Percentiles rank a stretch among this genome's conserved stretches.
Conservation (phyloP, 1,140 invertebrate species). For the Amphibalanus amphitrite region DNA sequence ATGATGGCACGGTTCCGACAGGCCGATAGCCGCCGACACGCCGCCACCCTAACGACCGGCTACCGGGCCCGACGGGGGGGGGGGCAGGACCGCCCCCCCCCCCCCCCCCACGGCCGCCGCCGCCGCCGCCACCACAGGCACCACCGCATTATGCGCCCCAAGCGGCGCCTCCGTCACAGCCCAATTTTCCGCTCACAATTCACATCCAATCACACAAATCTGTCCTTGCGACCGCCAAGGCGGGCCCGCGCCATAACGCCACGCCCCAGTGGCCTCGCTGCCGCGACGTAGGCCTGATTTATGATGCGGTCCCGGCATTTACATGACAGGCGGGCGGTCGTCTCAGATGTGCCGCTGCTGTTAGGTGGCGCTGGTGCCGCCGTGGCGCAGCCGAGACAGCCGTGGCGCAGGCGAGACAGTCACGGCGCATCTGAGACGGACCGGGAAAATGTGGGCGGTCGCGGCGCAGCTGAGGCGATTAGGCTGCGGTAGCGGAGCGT, state of each 20-base stretch:
- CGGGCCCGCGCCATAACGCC: background rate
- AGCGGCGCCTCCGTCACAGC: background rate
- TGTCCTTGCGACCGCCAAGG: background rate
- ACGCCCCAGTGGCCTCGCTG: background rate
- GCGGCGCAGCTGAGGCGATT: no score
- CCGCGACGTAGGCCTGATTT: background rate
- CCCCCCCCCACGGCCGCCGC: background rate
- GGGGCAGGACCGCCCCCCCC: no score
- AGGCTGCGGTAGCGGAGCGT: no score
- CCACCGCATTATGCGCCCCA: background rate
- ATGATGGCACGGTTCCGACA: no score
- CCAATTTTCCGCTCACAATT: background rate
- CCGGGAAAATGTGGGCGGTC: no score
- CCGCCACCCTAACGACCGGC: no score
- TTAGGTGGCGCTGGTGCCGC: background rate
- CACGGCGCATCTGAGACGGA: background rate
- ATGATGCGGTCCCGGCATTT: background rate
- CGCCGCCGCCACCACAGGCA: no score
- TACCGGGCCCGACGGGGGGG: no score
- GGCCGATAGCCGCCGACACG: no score
- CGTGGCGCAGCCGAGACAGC: background rate
- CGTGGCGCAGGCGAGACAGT: no score
- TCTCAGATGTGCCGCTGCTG: background rate
- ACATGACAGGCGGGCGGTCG: background rate
- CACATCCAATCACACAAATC: background rate